Conservation (phyloP, 2,113 vertebrate species). For the Larimichthys polyactis region DNA sequence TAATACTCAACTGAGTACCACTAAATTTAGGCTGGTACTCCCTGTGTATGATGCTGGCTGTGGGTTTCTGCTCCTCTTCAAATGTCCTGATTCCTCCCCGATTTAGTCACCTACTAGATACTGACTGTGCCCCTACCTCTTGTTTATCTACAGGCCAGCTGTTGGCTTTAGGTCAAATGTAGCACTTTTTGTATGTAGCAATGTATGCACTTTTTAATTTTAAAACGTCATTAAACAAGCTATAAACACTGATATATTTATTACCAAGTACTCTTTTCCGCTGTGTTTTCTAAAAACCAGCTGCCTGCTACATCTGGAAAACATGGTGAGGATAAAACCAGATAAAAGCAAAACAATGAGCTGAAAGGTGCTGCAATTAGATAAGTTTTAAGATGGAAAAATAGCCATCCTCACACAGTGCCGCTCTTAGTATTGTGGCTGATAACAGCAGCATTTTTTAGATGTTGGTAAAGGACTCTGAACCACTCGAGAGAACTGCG, state of each 20-base stretch:
- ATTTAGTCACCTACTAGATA: neutral
- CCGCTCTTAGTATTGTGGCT: neutral
- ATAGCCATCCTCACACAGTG: no score
- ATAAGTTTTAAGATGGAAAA: neutral
- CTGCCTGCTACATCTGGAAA: no score
- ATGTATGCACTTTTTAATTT: no score
- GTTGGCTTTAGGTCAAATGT: neutral
- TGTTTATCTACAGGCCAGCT: neutral
- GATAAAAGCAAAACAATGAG: no score
- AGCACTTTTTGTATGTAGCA: no score
- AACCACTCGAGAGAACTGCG: neutral
- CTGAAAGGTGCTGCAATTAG: no score
- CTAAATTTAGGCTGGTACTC: neutral
- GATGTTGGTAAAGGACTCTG: neutral
- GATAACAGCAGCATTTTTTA: neutral
- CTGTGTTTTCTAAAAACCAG: no score
- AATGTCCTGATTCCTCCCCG: neutral
- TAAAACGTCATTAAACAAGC: no score
- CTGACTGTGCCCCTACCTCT: neutral
- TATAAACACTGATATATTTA: no score
- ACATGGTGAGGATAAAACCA: no score
- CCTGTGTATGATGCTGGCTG: neutral
- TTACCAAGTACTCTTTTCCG: no score
- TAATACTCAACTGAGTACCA: conserved; percentile 1
- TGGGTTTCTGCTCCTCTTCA: neutral